phyloP scores from a whole-genome alignment of 2,797 vertebrate genomes.

The Eupleurogrammus muticus region DNA sequence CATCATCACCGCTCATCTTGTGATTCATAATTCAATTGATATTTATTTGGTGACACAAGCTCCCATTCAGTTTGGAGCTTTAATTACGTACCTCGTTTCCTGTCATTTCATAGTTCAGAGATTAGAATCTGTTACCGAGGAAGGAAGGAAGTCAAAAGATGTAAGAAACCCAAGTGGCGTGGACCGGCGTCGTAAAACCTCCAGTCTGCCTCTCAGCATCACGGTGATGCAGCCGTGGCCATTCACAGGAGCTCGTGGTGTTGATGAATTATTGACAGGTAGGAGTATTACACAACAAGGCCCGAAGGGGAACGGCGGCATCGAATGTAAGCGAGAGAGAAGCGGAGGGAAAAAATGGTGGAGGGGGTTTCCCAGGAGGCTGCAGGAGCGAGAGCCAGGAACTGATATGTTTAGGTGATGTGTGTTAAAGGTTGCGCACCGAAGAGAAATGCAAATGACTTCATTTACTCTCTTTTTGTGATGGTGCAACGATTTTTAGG shows the following conservation, averaged over 20 bases:
- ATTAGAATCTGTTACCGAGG: constrained; percentile 1
- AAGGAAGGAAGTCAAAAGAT: not conserved
- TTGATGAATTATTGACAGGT: constrained; percentile 61
- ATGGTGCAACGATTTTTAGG: too few relatives aligned
- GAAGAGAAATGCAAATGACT: too few relatives aligned
- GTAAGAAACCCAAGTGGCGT: not conserved
- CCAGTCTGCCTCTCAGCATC: not conserved
- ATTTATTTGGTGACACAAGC: constrained; percentile 3
- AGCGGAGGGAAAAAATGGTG: not conserved
- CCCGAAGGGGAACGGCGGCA: constrained; percentile 28
- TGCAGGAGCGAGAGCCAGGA: constrained; percentile 2
- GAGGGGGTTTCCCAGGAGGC: constrained; percentile 1
- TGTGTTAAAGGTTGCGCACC: constrained; percentile 5
- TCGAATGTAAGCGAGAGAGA: not conserved
- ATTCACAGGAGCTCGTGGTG: constrained; percentile 12
- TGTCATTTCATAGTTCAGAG: constrained; percentile 1
- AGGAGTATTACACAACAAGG: constrained; percentile 23
- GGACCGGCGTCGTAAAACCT: not conserved
- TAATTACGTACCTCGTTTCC: not conserved
- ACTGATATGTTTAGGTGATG: not conserved
- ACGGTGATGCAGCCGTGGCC: not conserved
- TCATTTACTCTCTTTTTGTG: too few relatives aligned
- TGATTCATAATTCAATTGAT: constrained; percentile 37
- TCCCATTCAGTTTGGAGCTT: constrained; percentile 7
- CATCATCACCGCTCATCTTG: constrained; percentile 29